Conservation (phyloP, 2,797 vertebrate genomes). For the Microtus agrestis region DNA sequence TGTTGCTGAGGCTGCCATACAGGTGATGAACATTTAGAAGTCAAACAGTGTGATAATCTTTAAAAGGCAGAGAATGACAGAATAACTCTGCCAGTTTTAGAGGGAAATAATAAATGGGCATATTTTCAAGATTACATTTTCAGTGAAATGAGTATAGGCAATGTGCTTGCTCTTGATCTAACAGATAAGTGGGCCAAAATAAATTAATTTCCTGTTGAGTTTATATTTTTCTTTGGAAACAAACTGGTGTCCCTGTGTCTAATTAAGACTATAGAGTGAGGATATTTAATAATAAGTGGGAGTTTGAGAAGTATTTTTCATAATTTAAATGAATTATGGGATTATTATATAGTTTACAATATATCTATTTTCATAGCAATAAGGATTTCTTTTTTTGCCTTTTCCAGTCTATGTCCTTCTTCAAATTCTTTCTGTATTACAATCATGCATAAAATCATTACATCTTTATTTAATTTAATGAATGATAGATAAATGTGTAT, state of each 20-base stretch:
- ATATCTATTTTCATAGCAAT: conserved; percentile 78
- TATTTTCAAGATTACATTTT: conserved; percentile 84
- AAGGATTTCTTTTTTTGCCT: conserved; percentile 71
- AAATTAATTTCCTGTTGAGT: conserved; percentile 79
- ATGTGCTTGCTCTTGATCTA: conserved; percentile 77
- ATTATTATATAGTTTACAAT: conserved; percentile 69
- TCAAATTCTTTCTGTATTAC: conserved; percentile 65
- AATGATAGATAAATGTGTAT: conserved; percentile 70
- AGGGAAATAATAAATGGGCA: conserved; percentile 79
- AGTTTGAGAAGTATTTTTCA: conserved; percentile 82
- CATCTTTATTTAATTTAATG: conserved; percentile 72
- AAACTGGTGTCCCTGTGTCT: conserved; percentile 58
- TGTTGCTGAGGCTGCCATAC: conserved; percentile 48
- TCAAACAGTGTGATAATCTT: conserved; percentile 78
- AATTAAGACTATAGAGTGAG: conserved; percentile 72
- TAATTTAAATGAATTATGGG: conserved; percentile 77
- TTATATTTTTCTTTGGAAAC: conserved; percentile 73
- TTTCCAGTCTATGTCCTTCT: conserved; percentile 63
- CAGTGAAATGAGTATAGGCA: conserved; percentile 60
- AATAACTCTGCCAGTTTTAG: conserved; percentile 73
- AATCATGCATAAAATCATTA: conserved; percentile 71
- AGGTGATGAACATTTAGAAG: conserved; percentile 80
- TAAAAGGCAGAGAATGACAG: conserved; percentile 77
- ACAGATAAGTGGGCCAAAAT: conserved; percentile 86
- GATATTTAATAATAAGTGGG: neutral